These are phyloP conservation scores for Epinotia brunnichana DNA, from an alignment of 2,888 invertebrate species.

Conservation along the genomic window DNA sequence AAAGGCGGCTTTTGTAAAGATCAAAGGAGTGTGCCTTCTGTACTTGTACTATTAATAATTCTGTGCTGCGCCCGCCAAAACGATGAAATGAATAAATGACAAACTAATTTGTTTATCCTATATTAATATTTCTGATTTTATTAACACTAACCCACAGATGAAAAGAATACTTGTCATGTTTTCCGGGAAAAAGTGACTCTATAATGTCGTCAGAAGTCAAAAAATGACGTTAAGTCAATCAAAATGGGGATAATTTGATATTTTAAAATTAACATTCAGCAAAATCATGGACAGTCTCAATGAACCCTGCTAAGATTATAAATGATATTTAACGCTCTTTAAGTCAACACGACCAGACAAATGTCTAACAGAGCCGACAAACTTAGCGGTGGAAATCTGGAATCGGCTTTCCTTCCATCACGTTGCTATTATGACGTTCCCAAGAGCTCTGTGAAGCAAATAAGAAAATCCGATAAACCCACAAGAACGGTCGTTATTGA, in stretches of 20 bases:
- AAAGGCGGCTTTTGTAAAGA: no score
- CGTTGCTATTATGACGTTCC: background rate
- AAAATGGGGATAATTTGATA: constrained; percentile 7
- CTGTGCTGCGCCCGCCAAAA: no score
- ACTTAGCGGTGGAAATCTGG: background rate
- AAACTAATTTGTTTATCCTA: no score
- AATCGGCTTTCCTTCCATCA: background rate
- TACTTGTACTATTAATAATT: no score
- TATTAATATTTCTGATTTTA: no score
- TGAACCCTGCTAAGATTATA: background rate
- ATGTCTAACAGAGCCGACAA: constrained; percentile 16
- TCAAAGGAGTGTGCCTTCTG: no score
- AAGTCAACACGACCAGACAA: background rate
- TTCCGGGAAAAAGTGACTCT: no score
- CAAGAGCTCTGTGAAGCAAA: background rate
- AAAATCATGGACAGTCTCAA: constrained; percentile 1
- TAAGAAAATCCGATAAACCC: constrained; percentile 46
- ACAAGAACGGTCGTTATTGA: constrained; percentile 53
- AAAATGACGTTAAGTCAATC: constrained; percentile 7
- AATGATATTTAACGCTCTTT: background rate
- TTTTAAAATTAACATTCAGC: background rate
- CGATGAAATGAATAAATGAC: no score
- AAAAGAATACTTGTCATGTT: no score
- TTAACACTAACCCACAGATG: no score
- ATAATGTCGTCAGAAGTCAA: background rate